Base-by-base conservation (phyloP, 2,113 vertebrate species). In the Phaetusa simplex region DNA sequence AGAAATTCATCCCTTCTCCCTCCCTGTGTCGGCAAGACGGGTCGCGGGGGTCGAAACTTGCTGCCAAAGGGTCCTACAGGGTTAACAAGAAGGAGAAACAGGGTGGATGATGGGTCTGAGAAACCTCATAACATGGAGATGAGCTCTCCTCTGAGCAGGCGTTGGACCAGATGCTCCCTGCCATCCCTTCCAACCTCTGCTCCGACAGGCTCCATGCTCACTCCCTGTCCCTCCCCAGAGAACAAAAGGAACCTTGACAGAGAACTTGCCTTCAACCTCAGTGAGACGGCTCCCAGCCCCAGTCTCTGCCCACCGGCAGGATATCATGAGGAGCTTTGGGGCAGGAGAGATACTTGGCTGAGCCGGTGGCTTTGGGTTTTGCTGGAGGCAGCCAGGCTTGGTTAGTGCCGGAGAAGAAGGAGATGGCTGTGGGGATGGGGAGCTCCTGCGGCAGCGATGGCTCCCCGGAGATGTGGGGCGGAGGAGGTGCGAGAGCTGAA, bases 181-280 rank as follows among this genome's bases (percentile, higher is more conserved):
- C 43, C 52, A 19, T 14, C 69, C 34, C 64, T 53, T 42, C 59
- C 58, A 32, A 3, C 1, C 40, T 9, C 59, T 19, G 64, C 86
- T 78, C 67, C 0, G 0, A 4, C 26, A 19, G 27, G 38, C 19
- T 47, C 56, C 4, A 0, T 0, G 5, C 27, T 17, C 8, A 1
- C 26, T 49, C 27, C 49, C 58, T 16, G 13, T n/a, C 59, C 19
- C 61, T 61, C 21, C 24, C 11, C 13, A 45, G 30, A 38, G 70
- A 36, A 20, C 5, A 0, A 45, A 42, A 45, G 43, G 58, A 77
- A 16, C 36, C 14, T 29, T 1, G 5, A 21, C 21, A 9, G 61
- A 8, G 0, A 5, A 27, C 38, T 29, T 7, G 5, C 29, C 23
- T 38, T 30, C 59, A 40, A 7, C 27, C 34, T 8, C 53, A 23